A percentile compares a stretch with the other conserved stretches of the same genome.
These are phyloP conservation scores for Zootermopsis nevadensis DNA, from an alignment of 2,888 invertebrate genomes.

Conservation along the genomic window DNA sequence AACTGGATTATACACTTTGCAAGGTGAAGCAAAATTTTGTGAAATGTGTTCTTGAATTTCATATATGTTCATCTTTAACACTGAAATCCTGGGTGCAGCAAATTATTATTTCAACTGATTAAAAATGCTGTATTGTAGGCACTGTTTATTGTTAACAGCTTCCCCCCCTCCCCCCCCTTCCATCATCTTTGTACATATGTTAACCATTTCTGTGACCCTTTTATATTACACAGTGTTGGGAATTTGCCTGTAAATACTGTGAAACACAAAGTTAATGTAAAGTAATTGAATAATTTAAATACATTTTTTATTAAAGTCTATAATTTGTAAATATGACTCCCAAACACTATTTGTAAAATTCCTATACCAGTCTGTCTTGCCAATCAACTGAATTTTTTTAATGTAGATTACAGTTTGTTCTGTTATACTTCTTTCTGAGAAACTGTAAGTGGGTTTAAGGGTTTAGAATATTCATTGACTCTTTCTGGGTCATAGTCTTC, in stretches of 20 bases:
- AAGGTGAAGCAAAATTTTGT: not conserved
- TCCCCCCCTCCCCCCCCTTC: not conserved
- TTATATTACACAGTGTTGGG: conserved; percentile 30
- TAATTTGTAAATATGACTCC: no score
- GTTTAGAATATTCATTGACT: not conserved
- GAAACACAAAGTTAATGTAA: conserved; percentile 28
- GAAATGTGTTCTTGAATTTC: not conserved
- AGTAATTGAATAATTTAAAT: conserved; percentile 34
- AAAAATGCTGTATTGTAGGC: not conserved
- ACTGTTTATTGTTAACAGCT: not conserved
- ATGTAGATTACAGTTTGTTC: no score
- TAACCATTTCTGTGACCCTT: not conserved
- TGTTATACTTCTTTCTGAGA: no score
- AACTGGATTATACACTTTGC: not conserved
- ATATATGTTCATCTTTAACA: not conserved
- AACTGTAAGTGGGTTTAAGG: no score
- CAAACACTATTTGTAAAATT: no score
- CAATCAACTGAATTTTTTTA: no score
- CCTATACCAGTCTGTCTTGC: no score
- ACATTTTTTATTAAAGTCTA: conserved; percentile 31
- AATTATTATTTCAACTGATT: not conserved
- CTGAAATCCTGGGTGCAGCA: not conserved
- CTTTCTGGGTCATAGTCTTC: not conserved
- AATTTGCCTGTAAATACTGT: conserved; percentile 33
- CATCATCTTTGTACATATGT: conserved; percentile 21